phyloP scores from a whole-genome alignment of 2,888 invertebrate genomes.

The Thymelicus acteon region DNA sequence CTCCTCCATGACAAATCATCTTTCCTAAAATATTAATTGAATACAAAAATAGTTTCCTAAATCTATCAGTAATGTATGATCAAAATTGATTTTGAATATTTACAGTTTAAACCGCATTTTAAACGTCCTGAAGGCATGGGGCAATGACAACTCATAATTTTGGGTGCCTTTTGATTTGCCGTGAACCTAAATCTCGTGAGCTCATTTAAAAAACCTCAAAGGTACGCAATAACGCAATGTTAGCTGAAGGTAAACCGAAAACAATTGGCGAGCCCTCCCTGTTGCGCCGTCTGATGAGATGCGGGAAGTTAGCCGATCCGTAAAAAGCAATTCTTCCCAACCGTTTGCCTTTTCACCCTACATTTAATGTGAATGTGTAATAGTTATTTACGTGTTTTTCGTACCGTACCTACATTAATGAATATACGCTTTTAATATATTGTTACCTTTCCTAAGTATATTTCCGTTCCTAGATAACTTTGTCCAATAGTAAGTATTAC shows the following conservation, averaged over 20 bases:
- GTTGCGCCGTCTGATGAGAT: constrained; percentile 52
- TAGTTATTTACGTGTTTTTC: constrained; percentile 58
- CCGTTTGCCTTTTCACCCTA: constrained; percentile 78
- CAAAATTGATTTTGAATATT: too few species aligned
- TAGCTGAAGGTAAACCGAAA: constrained; percentile 72
- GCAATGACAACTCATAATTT: not conserved
- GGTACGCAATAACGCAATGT: constrained; percentile 74
- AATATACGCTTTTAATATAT: constrained; percentile 9
- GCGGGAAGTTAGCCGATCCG: constrained; percentile 76
- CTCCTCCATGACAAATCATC: too few species aligned
- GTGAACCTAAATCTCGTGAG: constrained; percentile 61
- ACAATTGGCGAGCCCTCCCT: constrained; percentile 66
- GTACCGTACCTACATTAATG: constrained; percentile 14
- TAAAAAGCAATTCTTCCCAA: constrained; percentile 80
- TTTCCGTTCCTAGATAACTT: not conserved
- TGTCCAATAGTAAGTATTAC: not conserved
- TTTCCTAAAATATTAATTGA: too few species aligned
- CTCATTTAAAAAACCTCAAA: constrained; percentile 72
- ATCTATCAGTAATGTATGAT: too few species aligned
- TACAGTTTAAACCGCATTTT: too few species aligned
- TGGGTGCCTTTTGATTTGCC: constrained; percentile 3
- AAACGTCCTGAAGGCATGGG: too few species aligned
- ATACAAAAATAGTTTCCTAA: too few species aligned
- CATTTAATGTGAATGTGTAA: constrained; percentile 74
- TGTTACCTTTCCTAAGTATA: constrained; percentile 5